Conservation (phyloP, 2,113 vertebrate genomes). For the Halcyon malimbica region DNA sequence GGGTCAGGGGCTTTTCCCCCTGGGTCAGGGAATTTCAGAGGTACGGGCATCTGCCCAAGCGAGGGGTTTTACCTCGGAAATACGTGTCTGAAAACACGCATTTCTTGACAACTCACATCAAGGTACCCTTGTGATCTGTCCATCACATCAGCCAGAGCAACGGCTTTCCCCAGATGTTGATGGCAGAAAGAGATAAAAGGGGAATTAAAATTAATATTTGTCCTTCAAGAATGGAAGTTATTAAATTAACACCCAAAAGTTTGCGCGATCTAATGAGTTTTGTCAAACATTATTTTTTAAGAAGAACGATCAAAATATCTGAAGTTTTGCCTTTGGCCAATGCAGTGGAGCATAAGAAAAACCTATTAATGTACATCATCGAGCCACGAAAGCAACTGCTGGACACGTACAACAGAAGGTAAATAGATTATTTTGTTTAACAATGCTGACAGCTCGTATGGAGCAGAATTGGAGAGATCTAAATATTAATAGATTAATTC, state of each 20-base stretch:
- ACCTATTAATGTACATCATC: constrained; percentile 32
- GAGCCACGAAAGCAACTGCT: constrained; percentile 1
- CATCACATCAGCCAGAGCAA: not conserved
- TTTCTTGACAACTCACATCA: rapidly evolving
- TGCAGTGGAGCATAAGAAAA: constrained; percentile 12
- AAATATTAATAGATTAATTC: constrained; percentile 77
- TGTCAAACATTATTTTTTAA: constrained; percentile 34
- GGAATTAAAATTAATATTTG: constrained; percentile 45
- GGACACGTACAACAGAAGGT: constrained; percentile 41
- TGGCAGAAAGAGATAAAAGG: constrained; percentile 26
- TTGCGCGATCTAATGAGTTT: not conserved
- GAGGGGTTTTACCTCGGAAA: not conserved
- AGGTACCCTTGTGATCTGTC: not conserved
- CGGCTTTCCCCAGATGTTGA: not conserved
- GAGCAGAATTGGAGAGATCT: constrained; percentile 62
- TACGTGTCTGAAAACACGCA: not conserved
- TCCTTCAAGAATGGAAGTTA: constrained; percentile 38
- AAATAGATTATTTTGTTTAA: constrained; percentile 68
- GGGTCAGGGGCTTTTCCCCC: not conserved
- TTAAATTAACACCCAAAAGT: constrained; percentile 43
- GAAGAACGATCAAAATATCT: constrained; percentile 25
- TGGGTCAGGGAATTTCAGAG: not conserved
- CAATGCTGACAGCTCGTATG: constrained; percentile 51
- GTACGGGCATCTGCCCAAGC: not conserved
- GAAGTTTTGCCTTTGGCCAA: constrained; percentile 33